Conservation (phyloP, 1,140 invertebrate genomes). For the Maniola jurtina region DNA sequence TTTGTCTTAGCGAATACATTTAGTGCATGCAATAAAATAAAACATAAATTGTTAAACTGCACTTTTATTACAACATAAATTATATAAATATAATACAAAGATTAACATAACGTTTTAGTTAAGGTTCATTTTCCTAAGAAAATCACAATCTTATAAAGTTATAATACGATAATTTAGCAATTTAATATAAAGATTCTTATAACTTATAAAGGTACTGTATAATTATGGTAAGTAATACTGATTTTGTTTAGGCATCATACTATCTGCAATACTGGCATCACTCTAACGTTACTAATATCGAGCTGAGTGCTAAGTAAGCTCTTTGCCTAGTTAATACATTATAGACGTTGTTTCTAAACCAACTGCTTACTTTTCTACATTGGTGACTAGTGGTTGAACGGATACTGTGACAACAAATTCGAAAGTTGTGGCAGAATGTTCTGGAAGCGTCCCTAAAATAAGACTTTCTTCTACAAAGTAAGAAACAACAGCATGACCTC, state of each 20-base stretch:
- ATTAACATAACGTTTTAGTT: background rate
- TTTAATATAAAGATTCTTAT: too few relatives aligned
- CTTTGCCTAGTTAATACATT: slow-evolving; percentile 50
- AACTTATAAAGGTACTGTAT: too few relatives aligned
- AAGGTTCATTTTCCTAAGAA: too few relatives aligned
- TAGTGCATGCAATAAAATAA: slow-evolving; percentile 35
- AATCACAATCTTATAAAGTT: too few relatives aligned
- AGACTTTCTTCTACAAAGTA: slow-evolving; percentile 22
- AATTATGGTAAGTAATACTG: background rate
- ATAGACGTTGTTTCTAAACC: slow-evolving; percentile 51
- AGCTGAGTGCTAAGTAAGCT: slow-evolving; percentile 61
- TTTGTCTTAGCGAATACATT: background rate
- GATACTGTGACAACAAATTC: slow-evolving; percentile 37
- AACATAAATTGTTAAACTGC: slow-evolving; percentile 35
- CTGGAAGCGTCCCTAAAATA: slow-evolving; percentile 26
- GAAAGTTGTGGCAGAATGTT: slow-evolving; percentile 30
- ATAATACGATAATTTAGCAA: too few relatives aligned
- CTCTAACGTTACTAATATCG: slow-evolving; percentile 64
- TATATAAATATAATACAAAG: slow-evolving; percentile 5
- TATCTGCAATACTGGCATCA: slow-evolving; percentile 29
- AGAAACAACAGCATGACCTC: slow-evolving; percentile 71
- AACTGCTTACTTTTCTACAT: slow-evolving; percentile 40
- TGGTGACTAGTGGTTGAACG: slow-evolving; percentile 35
- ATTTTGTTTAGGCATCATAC: slow-evolving; percentile 3
- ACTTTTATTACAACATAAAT: slow-evolving; percentile 27